Percentiles rank a stretch among this genome's conserved stretches.
Conservation (phyloP, 2,797 vertebrate species). For the Jordanella pulchra region DNA sequence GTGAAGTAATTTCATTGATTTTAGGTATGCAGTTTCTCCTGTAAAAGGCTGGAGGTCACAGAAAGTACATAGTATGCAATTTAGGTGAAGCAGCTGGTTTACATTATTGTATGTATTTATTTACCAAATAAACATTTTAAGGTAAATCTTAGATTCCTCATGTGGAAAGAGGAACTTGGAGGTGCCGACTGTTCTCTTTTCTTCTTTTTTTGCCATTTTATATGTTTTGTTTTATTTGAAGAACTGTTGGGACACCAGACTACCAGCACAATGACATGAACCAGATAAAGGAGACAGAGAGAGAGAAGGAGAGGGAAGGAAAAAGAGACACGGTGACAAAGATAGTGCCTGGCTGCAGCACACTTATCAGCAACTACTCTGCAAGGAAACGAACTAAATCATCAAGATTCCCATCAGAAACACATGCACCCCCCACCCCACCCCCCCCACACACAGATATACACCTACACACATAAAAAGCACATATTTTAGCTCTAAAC, state of each 20-base stretch:
- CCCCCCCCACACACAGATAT: background rate
- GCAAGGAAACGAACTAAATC: slow-evolving; percentile 81
- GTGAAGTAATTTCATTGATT: slow-evolving; percentile 54
- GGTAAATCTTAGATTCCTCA: background rate
- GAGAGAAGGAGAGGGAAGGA: slow-evolving; percentile 50
- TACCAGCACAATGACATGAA: slow-evolving; percentile 58
- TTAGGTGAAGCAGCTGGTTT: slow-evolving; percentile 20
- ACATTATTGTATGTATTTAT: slow-evolving; percentile 15
- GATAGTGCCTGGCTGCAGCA: slow-evolving; percentile 74
- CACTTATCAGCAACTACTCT: slow-evolving; percentile 76
- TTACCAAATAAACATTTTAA: slow-evolving; percentile 8
- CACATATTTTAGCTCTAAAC: slow-evolving; percentile 38
- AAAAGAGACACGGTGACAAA: slow-evolving; percentile 72
- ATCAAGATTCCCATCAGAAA: slow-evolving; percentile 81
- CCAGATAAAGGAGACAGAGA: slow-evolving; percentile 63
- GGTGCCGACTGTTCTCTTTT: slow-evolving; percentile 18
- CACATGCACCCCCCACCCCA: slow-evolving; percentile 26
- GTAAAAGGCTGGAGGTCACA: slow-evolving; percentile 45
- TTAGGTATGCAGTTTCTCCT: slow-evolving; percentile 36
- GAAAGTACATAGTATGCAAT: slow-evolving; percentile 30
- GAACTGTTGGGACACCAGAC: slow-evolving; percentile 56
- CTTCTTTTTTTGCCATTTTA: background rate
- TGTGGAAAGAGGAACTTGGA: background rate
- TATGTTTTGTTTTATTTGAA: slow-evolving; percentile 34
- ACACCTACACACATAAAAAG: slow-evolving; percentile 28